Base-by-base conservation (phyloP, 2,113 vertebrate species). In the Oceanites oceanicus region DNA sequence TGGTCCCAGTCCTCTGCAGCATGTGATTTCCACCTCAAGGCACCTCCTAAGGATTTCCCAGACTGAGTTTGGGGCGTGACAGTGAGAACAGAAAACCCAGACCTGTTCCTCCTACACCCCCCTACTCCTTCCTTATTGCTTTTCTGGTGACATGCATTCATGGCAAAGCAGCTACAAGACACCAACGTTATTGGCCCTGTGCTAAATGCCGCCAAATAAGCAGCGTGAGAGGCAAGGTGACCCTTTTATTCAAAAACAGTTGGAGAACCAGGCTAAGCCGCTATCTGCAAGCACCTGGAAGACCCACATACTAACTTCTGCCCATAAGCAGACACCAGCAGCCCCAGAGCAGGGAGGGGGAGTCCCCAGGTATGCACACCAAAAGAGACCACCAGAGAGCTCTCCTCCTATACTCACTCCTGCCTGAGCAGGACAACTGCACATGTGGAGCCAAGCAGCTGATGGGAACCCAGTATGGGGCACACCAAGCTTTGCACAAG, bases 401-500 rank as follows among this genome's bases (percentile, higher is more conserved):
- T 42, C 34, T 91, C 30, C 22, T 72, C 26, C 26, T 29, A 63
- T 50, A 19, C 32, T 20, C 29, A 18, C 29, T 63, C 44, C 49
- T 72, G 38, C 59, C 61, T 50, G 38, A 63, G 29, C 56, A 38
- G 52, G 80, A 61, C 47, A 81, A 36, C 56, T 53, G 42, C 20
- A 67, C n/a, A 92, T 92, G 65, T 89, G 86, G 63, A 97, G 59
- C n/a, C 63, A 75, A 56, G 58, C 50, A 92, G 83, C 61, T 77
- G 52, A 80, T 4, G 4, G 40, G 50, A 95, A 63, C 77, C 26
- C 92, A 83, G 90, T 76, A 67, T 20, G 61, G 72, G n/a, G 40
- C 27, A 55, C 50, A 71, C 52, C 70, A 81, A 79, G 67, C 52
- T 58, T 47, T 85, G 58, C 36, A 45, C 21, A 50, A 77, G 38